These are phyloP conservation scores for Chelonus formosanus DNA, from an alignment of 2,888 invertebrate species.

Conservation along the genomic window DNA sequence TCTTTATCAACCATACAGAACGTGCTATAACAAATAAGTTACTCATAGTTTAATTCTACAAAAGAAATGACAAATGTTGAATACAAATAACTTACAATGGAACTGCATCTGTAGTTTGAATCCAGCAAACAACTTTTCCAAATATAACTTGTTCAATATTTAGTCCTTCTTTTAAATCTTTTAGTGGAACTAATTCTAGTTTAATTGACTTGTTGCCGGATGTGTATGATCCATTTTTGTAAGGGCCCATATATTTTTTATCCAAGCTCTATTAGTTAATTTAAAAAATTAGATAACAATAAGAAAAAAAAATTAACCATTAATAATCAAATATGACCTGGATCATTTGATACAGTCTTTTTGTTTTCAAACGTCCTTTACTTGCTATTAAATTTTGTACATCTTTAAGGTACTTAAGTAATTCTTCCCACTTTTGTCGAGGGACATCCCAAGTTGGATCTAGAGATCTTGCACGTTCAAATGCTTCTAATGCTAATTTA, in stretches of 20 bases:
- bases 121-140: constrained; percentile 83
- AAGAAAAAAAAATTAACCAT: constrained; percentile 1
- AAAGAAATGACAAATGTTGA: no score
- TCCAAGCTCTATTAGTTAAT: constrained; percentile 69
- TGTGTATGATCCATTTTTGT: constrained; percentile 70
- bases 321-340: constrained; percentile 64
- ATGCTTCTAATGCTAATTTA: constrained; percentile 75
- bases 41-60: neutral
- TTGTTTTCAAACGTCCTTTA: constrained; percentile 79
- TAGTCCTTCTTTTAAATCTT: constrained; percentile 70
- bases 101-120: constrained; percentile 78
- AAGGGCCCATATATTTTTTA: constrained; percentile 76
- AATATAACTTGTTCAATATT: constrained; percentile 76
- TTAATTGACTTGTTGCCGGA: constrained; percentile 66
- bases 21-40: constrained; percentile 69
- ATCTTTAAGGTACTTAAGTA: constrained; percentile 73
- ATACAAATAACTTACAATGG: constrained; percentile 73
- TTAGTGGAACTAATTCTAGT: constrained; percentile 67
- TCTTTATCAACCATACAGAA: constrained; percentile 82
- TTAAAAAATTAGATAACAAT: neutral
- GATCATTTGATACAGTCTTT: constrained; percentile 75
- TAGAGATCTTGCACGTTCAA: constrained; percentile 72
- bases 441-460: constrained; percentile 83
- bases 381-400: constrained; percentile 72
- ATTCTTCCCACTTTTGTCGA: constrained; percentile 69